These are phyloP conservation scores for Penelope pileata DNA, from an alignment of 2,113 vertebrate genomes.

Conservation along the genomic window DNA sequence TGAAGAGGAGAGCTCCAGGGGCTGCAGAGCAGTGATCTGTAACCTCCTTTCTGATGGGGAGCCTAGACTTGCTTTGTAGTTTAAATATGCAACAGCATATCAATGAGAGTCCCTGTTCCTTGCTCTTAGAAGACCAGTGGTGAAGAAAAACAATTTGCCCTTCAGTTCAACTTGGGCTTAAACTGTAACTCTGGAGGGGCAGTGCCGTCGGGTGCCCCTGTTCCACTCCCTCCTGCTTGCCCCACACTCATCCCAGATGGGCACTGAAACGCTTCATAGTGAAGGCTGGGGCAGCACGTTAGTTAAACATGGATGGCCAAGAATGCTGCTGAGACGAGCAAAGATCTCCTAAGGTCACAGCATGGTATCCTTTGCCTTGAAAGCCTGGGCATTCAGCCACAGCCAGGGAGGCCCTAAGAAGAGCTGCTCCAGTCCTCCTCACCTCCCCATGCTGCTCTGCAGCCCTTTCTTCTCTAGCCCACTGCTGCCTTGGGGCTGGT, in stretches of 20 bases:
- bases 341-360: neutral
- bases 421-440: neutral
- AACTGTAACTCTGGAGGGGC: conserved; percentile 7
- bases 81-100: neutral
- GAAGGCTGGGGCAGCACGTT: neutral
- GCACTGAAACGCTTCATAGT: neutral
- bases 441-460: neutral
- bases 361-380: neutral
- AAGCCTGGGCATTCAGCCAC: neutral
- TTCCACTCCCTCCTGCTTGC: neutral
- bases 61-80: neutral
- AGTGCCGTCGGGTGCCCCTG: neutral
- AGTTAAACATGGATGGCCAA: neutral
- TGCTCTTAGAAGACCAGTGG: neutral
- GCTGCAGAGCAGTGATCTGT: accelerated
- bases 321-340: neutral
- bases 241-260: accelerated
- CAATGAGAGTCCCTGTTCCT: neutral
- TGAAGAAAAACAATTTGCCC: neutral
- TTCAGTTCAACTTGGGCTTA: neutral
- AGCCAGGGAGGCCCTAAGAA: neutral
- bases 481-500: neutral
- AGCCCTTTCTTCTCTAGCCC: neutral
- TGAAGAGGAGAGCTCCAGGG: neutral
- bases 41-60: neutral